Conservation (phyloP, 2,797 vertebrate genomes). For the Chrosomus eos region DNA sequence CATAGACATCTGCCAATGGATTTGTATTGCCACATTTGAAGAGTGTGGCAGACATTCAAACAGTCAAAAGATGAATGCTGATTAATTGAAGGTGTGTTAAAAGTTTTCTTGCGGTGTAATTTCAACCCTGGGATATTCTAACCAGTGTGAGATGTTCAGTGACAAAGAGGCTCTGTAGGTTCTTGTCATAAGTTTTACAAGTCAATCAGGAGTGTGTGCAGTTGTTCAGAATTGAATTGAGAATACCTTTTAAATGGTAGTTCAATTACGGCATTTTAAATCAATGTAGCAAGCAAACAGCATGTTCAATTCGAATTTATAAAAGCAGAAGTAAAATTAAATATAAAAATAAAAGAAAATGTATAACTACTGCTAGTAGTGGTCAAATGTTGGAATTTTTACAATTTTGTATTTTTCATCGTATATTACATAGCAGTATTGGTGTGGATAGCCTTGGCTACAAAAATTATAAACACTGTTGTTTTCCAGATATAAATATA, state of each 20-base stretch:
- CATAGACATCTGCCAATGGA: neutral
- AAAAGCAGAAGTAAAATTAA: neutral
- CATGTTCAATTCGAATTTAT: neutral
- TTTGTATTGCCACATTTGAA: neutral
- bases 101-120: neutral
- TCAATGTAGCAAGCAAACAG: neutral
- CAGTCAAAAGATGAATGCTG: neutral
- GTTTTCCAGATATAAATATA: too few species aligned
- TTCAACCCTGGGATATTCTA: neutral
- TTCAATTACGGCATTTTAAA: neutral
- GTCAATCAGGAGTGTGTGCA: neutral
- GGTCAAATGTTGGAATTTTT: too few species aligned
- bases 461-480: too few species aligned
- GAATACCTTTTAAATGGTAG: neutral
- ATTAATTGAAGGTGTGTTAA: neutral
- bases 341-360: too few species aligned
- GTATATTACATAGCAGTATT: too few species aligned
- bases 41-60: conserved; percentile 2
- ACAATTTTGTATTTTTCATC: too few species aligned
- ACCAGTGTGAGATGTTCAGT: neutral
- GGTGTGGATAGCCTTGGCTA: too few species aligned
- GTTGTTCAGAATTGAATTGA: neutral
- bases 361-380: too few species aligned
- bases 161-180: neutral
- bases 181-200: neutral